Conservation (phyloP, 2,888 invertebrate genomes). For the Thelaira solivaga region DNA sequence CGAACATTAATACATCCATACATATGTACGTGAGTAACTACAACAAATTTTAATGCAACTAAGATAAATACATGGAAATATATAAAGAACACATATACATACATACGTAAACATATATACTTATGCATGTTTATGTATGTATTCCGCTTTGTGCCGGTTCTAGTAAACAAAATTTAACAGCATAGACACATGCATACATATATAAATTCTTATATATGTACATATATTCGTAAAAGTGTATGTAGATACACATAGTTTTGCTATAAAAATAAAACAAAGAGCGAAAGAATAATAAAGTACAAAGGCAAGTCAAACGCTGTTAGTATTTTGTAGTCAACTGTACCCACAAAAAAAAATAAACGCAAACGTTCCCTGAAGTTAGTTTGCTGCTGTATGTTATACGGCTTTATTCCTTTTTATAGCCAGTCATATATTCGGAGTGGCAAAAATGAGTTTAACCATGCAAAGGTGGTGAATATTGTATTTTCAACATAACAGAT, state of each 20-base stretch:
- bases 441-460: slow-evolving; percentile 28
- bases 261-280: slow-evolving; percentile 43
- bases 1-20: neutral
- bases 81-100: no score
- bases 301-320: slow-evolving; percentile 57
- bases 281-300: slow-evolving; percentile 33
- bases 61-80: no score
- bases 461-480: slow-evolving; percentile 19
- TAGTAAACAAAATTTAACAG: slow-evolving; percentile 28
- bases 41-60: no score
- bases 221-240: no score
- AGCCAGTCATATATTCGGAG: slow-evolving; percentile 52
- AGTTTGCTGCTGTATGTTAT: slow-evolving; percentile 63
- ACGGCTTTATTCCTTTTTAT: slow-evolving; percentile 70
- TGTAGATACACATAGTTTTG: slow-evolving; percentile 36
- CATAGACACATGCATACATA: slow-evolving; percentile 23
- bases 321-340: slow-evolving; percentile 73
- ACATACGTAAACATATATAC: neutral
- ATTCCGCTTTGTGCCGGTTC: slow-evolving; percentile 27
- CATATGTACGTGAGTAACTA: neutral
- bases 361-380: slow-evolving; percentile 56
- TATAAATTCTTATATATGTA: no score
- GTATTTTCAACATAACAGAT: slow-evolving; percentile 17
- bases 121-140: neutral
- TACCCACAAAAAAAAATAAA: slow-evolving; percentile 65